Percentiles rank a stretch among this genome's conserved stretches.
Evolutionary conservation across 2,113 vertebrate genomes (phyloP).

Genomic region (Aphyosemion australe): DNA sequence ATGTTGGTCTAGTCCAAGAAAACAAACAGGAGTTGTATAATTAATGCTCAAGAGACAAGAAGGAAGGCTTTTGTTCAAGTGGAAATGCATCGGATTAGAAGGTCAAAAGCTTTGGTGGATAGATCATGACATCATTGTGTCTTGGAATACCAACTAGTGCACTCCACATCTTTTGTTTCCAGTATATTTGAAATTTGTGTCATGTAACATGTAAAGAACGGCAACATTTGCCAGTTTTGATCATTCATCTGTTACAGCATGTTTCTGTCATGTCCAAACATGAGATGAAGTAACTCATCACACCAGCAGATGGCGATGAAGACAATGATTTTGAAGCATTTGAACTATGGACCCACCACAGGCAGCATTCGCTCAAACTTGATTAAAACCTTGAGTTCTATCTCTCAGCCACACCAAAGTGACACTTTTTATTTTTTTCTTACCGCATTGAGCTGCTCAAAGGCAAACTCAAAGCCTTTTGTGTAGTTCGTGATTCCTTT

Average conservation of each 20-base stretch:
- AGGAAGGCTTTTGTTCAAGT: no score
- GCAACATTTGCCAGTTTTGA: not conserved
- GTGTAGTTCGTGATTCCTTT: conserved; percentile 99
- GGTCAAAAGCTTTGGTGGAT: not conserved
- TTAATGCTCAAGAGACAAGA: not conserved
- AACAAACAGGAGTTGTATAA: not conserved
- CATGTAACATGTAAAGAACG: not conserved
- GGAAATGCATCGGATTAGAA: not conserved
- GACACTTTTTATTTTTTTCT: conserved; percentile 54
- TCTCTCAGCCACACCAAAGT: not conserved
- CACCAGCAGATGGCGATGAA: conserved; percentile 76
- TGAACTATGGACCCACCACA: not conserved
- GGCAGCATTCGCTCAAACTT: conserved; percentile 21
- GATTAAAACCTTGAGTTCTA: not conserved
- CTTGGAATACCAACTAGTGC: no score
- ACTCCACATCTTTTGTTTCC: no score
- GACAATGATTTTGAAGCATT: conserved; percentile 25
- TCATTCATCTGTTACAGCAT: not conserved
- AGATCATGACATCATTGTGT: no score
- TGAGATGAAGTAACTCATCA: not conserved
- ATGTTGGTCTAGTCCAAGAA: conserved; percentile 84
- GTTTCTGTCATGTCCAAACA: not conserved
- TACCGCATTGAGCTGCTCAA: conserved; percentile 93
- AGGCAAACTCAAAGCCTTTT: conserved; percentile 96
- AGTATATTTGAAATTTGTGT: no score